Conservation (phyloP, 1,140 invertebrate species). For the Dufourea novaeangliae region DNA sequence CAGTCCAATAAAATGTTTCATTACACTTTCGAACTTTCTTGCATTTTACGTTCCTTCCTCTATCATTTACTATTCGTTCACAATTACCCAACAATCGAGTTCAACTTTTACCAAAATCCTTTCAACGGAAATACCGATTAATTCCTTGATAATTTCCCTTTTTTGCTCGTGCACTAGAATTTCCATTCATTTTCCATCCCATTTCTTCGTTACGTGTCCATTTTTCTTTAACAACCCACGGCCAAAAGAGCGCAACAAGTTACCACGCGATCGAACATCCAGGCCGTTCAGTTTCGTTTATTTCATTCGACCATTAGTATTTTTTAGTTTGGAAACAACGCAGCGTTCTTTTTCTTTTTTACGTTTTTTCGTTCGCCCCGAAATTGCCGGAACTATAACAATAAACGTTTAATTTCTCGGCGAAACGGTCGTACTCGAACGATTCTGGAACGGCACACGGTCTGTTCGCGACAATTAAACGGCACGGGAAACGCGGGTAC, state of each 20-base stretch:
- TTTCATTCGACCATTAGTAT: not conserved
- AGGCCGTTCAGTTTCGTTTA: constrained; percentile 12
- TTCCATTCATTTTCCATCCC: constrained; percentile 10
- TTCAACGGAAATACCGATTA: too few relatives aligned
- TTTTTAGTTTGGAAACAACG: not conserved
- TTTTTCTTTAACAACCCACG: not conserved
- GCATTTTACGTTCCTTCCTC: too few relatives aligned
- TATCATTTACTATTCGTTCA: too few relatives aligned
- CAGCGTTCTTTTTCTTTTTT: not conserved
- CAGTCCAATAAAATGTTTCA: too few relatives aligned
- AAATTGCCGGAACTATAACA: constrained; percentile 12
- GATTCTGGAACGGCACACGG: not conserved
- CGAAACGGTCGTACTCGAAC: not conserved
- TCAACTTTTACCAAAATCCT: too few relatives aligned
- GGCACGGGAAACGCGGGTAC: not conserved
- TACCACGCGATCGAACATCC: not conserved
- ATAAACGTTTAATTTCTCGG: constrained; percentile 34
- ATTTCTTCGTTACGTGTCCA: not conserved
- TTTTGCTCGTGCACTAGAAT: not conserved
- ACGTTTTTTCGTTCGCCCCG: too few relatives aligned
- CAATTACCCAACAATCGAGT: too few relatives aligned
- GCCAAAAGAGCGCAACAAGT: constrained; percentile 4
- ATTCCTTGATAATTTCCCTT: too few relatives aligned
- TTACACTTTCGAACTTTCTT: too few relatives aligned
- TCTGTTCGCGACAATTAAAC: constrained; percentile 9